Percentiles rank a stretch among this genome's conserved stretches.
Evolutionary conservation across 37 sponge, comb jelly and placozoan genomes (phyloP).

Genomic region (Theonella swinhoei): DNA sequence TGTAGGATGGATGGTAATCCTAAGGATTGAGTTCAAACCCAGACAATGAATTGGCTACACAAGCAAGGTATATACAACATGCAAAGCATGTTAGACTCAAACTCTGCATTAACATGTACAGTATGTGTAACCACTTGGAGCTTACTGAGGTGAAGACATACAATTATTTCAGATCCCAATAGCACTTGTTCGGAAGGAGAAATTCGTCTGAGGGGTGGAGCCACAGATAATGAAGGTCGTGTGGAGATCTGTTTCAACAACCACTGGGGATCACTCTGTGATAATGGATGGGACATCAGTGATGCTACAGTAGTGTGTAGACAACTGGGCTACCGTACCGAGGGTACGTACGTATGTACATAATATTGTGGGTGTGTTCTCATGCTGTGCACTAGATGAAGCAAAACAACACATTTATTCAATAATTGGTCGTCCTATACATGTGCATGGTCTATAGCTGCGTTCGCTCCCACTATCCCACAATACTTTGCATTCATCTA

Average conservation of each 20-base stretch:
- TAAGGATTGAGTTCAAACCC: too few relatives aligned
- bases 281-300: constrained; percentile 8
- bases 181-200: neutral
- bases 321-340: constrained; percentile 19
- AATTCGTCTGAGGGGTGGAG: constrained; percentile 23
- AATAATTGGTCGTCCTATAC: too few relatives aligned
- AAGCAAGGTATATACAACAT: neutral
- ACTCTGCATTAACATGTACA: neutral
- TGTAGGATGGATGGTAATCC: too few relatives aligned
- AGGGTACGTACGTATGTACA: too few relatives aligned
- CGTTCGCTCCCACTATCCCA: too few relatives aligned
- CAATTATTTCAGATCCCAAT: neutral
- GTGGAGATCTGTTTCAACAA: constrained; percentile 26
- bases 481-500: too few relatives aligned
- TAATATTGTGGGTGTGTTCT: neutral
- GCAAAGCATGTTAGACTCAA: too few relatives aligned
- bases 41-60: neutral
- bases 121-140: neutral
- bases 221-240: constrained; percentile 5
- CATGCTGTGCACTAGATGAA: neutral
- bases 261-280: constrained; percentile 34
- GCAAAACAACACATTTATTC: too few relatives aligned
- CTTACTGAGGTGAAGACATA: neutral
- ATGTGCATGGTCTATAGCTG: too few relatives aligned
- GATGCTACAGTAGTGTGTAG: constrained; percentile 28